A percentile compares a stretch with the other conserved stretches of the same genome.
Conservation (phyloP, 2,797 vertebrate genomes). For the Pygocentrus nattereri region DNA sequence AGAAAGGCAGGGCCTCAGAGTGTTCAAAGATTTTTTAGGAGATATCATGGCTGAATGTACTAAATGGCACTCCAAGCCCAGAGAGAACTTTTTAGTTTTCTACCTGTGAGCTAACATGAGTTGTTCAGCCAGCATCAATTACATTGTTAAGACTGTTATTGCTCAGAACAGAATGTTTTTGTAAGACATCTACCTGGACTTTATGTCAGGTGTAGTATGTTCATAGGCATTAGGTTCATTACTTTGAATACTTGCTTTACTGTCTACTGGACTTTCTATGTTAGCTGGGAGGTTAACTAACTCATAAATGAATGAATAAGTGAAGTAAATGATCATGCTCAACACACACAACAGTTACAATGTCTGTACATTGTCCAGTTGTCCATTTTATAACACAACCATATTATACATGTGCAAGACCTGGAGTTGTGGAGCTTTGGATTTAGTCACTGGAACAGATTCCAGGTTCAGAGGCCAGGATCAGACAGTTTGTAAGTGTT, state of each 20-base stretch:
- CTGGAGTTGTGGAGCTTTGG: neutral
- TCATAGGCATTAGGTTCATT: neutral
- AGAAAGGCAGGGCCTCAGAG: slow-evolving; percentile 17
- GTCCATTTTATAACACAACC: neutral
- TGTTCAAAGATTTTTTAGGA: slow-evolving; percentile 15
- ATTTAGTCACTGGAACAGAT: slow-evolving; percentile 1
- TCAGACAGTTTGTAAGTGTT: slow-evolving; percentile 21
- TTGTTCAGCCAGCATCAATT: slow-evolving; percentile 1
- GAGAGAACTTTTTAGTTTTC: slow-evolving; percentile 20
- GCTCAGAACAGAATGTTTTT: neutral
- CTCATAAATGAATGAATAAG: neutral
- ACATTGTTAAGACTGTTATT: neutral
- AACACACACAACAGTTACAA: neutral
- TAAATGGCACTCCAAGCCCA: slow-evolving; percentile 33
- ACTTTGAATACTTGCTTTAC: too few relatives aligned
- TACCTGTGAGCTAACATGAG: slow-evolving; percentile 23
- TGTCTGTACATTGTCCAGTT: neutral
- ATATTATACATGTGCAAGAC: neutral
- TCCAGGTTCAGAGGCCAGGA: slow-evolving; percentile 12
- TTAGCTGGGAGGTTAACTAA: neutral
- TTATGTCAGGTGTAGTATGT: neutral
- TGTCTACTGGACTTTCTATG: too few relatives aligned
- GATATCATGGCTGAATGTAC: slow-evolving; percentile 35
- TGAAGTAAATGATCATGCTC: too few relatives aligned
- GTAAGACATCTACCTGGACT: neutral